These are phyloP conservation scores for Neoaliturus tenellus DNA, from an alignment of 2,888 invertebrate genomes.

Conservation along the genomic window DNA sequence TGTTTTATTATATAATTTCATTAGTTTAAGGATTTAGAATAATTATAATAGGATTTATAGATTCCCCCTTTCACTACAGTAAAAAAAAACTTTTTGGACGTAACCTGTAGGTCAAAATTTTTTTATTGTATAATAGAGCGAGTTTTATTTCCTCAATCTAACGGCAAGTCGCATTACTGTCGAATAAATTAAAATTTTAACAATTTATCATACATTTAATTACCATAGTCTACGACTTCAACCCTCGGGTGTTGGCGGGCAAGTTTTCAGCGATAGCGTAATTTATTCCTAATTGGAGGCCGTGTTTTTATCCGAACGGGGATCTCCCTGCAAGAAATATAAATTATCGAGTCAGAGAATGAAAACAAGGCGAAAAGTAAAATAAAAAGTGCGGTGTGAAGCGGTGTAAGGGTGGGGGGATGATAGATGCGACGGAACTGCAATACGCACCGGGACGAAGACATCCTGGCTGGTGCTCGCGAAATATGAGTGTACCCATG, in stretches of 20 bases:
- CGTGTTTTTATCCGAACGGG: slow-evolving; percentile 37
- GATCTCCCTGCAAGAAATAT: slow-evolving; percentile 41
- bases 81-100: too few species aligned
- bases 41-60: too few species aligned
- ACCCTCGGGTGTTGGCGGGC: background rate
- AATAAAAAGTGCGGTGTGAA: slow-evolving; percentile 42
- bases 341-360: slow-evolving; percentile 37
- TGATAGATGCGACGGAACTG: slow-evolving; percentile 34
- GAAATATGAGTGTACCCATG: slow-evolving; percentile 34
- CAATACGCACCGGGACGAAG: slow-evolving; percentile 36
- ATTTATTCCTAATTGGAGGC: slow-evolving; percentile 45
- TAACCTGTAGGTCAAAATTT: too few species aligned
- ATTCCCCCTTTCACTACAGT: too few species aligned
- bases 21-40: too few species aligned
- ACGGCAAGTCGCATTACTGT: background rate
- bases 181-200: slow-evolving; percentile 5
- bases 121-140: too few species aligned
- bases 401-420: background rate
- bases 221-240: background rate
- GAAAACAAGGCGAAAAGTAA: slow-evolving; percentile 47
- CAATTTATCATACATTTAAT: slow-evolving; percentile 3
- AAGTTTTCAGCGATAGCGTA: slow-evolving; percentile 27
- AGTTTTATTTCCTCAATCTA: too few species aligned
- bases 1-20: too few species aligned
- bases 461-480: background rate